Evolutionary conservation across 2,797 vertebrate genomes (phyloP).

Genomic region (Protosalanx chinensis): DNA sequence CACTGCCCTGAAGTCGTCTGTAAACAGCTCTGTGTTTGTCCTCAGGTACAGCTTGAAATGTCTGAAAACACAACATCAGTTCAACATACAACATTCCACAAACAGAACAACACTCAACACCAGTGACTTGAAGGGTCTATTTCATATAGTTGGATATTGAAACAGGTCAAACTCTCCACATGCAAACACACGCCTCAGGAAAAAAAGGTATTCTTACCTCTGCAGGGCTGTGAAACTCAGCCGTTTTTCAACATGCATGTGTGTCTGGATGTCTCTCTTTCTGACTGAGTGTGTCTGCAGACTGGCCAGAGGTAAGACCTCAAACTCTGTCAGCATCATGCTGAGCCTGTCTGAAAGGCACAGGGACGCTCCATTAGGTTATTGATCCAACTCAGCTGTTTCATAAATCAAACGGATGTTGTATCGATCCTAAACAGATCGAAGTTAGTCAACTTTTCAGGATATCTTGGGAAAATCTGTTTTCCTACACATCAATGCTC

Average conservation of each 20-base stretch:
- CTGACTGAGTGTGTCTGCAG: conserved; percentile 86
- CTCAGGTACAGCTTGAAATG: conserved; percentile 90
- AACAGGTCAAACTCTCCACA: too few species aligned
- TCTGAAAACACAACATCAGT: conserved; percentile 44
- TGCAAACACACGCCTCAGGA: not conserved
- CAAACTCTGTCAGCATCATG: conserved; percentile 84
- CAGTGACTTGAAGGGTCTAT: too few species aligned
- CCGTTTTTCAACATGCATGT: conserved; percentile 83
- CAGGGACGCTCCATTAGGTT: not conserved
- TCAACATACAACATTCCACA: not conserved
- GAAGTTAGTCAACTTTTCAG: not conserved
- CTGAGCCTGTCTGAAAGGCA: conserved; percentile 57
- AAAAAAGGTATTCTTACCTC: conserved; percentile 68
- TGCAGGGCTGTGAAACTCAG: conserved; percentile 86
- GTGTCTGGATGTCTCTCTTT: conserved; percentile 79
- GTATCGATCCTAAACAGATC: not conserved
- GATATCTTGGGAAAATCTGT: not conserved
- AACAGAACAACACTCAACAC: not conserved
- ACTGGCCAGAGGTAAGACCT: conserved; percentile 81
- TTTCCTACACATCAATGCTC: not conserved
- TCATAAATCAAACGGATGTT: not conserved
- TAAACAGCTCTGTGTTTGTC: conserved; percentile 88
- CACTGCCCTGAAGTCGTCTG: conserved; percentile 81
- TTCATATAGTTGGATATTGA: too few species aligned
- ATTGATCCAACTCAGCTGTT: not conserved